These are phyloP conservation scores for Ctena decussata DNA, from an alignment of 2,888 invertebrate genomes.

Conservation along the genomic window DNA sequence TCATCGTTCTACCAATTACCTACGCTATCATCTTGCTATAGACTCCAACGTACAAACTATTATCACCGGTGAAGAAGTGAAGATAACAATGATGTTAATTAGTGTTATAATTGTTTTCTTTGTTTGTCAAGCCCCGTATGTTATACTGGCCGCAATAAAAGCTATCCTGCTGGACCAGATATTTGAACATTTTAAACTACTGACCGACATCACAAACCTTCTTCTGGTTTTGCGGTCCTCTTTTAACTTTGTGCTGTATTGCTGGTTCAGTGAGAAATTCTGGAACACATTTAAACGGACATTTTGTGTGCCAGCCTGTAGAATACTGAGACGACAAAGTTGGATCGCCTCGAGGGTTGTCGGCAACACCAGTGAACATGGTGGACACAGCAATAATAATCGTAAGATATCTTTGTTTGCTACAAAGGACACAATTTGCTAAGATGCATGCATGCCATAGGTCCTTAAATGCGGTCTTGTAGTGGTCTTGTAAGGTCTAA, in stretches of 20 bases:
- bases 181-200: conserved; percentile 44
- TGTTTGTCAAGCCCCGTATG: conserved; percentile 83
- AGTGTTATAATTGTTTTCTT: conserved; percentile 85
- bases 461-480: too few relatives aligned
- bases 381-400: conserved; percentile 67
- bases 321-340: conserved; percentile 28
- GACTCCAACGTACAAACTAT: conserved; percentile 74
- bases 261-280: conserved; percentile 86
- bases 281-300: conserved; percentile 84
- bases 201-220: conserved; percentile 59
- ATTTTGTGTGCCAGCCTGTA: conserved; percentile 78
- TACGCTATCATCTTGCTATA: conserved; percentile 77
- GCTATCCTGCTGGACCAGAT: conserved; percentile 41
- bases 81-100: conserved; percentile 85
- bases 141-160: conserved; percentile 61
- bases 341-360: conserved; percentile 48
- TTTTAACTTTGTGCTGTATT: conserved; percentile 85
- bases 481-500: too few relatives aligned
- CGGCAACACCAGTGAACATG: conserved; percentile 57
- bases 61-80: conserved; percentile 82
- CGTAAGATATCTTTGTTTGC: conserved; percentile 62
- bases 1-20: conserved; percentile 82
- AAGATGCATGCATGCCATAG: too few relatives aligned
- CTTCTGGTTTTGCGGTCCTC: conserved; percentile 83
- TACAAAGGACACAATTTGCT: conserved; percentile 62